Conservation (phyloP, 2,888 invertebrate species). For the Lycaena phlaeas region DNA sequence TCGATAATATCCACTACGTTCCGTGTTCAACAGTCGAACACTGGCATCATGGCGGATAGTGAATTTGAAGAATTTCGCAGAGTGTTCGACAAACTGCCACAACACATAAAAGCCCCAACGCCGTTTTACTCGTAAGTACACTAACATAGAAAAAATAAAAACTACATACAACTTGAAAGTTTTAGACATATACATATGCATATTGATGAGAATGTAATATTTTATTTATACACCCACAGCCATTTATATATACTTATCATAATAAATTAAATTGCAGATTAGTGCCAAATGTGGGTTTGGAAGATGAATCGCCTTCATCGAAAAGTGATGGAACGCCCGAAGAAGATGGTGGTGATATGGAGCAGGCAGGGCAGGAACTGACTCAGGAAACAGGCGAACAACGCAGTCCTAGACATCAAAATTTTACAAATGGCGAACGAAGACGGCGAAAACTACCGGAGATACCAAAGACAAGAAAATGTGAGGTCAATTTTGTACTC, state of each 20-base stretch:
- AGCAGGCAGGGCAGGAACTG: constrained; percentile 34
- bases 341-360: constrained; percentile 74
- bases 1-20: too few species aligned
- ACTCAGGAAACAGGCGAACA: constrained; percentile 40
- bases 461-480: constrained; percentile 91
- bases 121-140: constrained; percentile 93
- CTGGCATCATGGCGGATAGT: constrained; percentile 88
- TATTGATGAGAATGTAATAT: too few species aligned
- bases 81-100: constrained; percentile 86
- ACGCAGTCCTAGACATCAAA: constrained; percentile 49
- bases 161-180: too few species aligned
- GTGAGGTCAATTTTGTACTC: constrained; percentile 66
- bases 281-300: constrained; percentile 87
- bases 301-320: constrained; percentile 86
- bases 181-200: too few species aligned
- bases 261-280: constrained; percentile 64
- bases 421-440: constrained; percentile 71
- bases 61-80: constrained; percentile 95
- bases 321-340: constrained; percentile 81
- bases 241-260: background rate
- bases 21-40: constrained; percentile 80
- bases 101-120: constrained; percentile 83
- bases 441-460: constrained; percentile 89
- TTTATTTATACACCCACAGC: too few species aligned
- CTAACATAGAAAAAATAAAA: constrained; percentile 17